phyloP scores from a whole-genome alignment of 2,888 invertebrate genomes.

The Thelaira solivaga region DNA sequence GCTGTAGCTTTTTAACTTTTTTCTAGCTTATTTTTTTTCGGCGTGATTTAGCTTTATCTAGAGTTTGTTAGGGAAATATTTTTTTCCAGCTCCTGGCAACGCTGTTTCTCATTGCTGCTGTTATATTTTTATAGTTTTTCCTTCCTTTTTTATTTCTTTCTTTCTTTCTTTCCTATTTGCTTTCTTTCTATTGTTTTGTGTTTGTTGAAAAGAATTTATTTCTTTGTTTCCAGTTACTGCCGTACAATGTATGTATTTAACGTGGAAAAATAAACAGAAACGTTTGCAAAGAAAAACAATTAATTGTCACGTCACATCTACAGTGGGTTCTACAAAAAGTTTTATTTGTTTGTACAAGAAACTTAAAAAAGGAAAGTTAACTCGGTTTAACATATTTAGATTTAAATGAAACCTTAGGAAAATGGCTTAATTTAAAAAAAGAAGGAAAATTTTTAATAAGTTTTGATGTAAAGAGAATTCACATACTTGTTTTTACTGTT shows the following conservation, averaged over 20 bases:
- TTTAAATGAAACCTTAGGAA: background rate
- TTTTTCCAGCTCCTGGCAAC: no score
- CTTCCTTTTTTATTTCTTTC: constrained; percentile 14
- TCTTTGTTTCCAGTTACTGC: background rate
- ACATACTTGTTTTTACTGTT: no score
- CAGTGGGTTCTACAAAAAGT: background rate
- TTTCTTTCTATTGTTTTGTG: constrained; percentile 9
- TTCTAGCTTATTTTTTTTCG: no score
- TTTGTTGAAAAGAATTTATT: background rate
- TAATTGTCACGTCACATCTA: background rate
- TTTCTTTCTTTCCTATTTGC: background rate
- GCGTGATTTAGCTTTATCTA: no score
- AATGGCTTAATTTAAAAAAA: background rate
- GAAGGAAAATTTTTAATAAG: no score
- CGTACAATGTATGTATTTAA: constrained; percentile 3
- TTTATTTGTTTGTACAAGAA: background rate
- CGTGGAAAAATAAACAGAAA: background rate
- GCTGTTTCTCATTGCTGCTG: no score
- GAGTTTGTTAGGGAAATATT: no score
- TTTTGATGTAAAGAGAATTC: no score
- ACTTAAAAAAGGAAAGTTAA: background rate
- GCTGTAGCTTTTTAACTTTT: no score
- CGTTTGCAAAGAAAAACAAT: background rate
- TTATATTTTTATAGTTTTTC: background rate
- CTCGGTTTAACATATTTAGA: constrained; percentile 10